Evolutionary conservation across 2,888 invertebrate genomes (phyloP), one percentile per base, ranked within the genome.

Genomic region (Brassicogethes aeneus): DNA sequence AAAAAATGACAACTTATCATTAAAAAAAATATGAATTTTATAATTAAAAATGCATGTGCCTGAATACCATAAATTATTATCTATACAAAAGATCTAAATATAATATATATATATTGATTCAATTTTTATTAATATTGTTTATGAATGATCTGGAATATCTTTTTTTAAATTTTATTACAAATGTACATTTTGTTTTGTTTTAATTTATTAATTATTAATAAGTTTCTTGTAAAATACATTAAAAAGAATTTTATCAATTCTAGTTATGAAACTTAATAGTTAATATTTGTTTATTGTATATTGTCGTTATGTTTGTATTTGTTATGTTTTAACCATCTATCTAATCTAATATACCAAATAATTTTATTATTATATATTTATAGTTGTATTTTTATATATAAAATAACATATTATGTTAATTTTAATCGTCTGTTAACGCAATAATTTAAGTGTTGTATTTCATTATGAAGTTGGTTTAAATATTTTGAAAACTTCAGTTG

Each of bases 271-370:
- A 5, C 23, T 23, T 23, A 23, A 23, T 23, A 23, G 23, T 23
- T 23, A 23, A 40, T 36, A 17, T 44, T 53, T 52, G 40, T 48
- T 53, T 52, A 51, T n/a, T 54, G 43, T 51, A 40, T 40, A 43
- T 45, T 46, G 41, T 55, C 50, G 48, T 54, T 52, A 47, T 47
- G 45, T 52, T 53, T 50, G 45, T 23, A 23, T 23, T 54, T 52
- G 50, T 52, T 54, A 52, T 50, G 47, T 54, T 52, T 51, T 49
- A 46, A 41, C 45, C 32, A 38, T 45, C 47, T 41, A 42, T 52
- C 49, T 53, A 54, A 50, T 53, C 50, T 53, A 46, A 48, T 43
- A 48, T 52, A 50, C 54, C 50, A 51, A 50, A 54, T 52, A 43
- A 38, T 42, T 47, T 46, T 42, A 41, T 45, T 17, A 29, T 34